Evolutionary conservation across 2,113 vertebrate species (phyloP).

Genomic region (Pelodiscus sinensis): DNA sequence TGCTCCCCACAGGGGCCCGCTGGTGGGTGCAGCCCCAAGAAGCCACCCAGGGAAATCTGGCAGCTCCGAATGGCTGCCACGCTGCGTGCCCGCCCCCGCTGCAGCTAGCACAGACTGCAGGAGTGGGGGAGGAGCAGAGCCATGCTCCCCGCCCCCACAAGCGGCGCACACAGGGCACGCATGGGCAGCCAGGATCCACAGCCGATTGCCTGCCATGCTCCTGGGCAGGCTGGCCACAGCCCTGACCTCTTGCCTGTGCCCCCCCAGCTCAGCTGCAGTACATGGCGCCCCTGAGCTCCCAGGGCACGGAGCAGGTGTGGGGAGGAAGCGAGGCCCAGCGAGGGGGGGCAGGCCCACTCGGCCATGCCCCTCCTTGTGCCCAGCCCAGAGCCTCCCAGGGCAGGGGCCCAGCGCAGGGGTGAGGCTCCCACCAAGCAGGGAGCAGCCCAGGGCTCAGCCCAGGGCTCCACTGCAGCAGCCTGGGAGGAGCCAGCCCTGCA

Average conservation of each 20-base stretch:
- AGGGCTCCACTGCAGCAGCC: background rate
- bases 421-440: too few species aligned
- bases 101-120: background rate
- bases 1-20: background rate
- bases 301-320: background rate
- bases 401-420: too few species aligned
- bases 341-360: too few species aligned
- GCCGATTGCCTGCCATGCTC: background rate
- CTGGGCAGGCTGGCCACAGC: background rate
- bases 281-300: background rate
- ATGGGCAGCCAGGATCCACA: too few species aligned
- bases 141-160: fast-evolving
- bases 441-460: too few species aligned
- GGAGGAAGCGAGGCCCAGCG: too few species aligned
- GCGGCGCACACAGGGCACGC: fast-evolving
- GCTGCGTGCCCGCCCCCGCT: background rate
- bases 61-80: background rate
- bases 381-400: too few species aligned
- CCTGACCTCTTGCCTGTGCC: background rate
- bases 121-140: background rate
- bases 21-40: too few species aligned
- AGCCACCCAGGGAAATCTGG: too few species aligned
- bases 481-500: background rate
- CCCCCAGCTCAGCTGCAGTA: background rate
- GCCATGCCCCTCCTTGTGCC: too few species aligned